Base-by-base conservation (phyloP, 2,888 invertebrate genomes). In the Kryphioiulus occultus region DNA sequence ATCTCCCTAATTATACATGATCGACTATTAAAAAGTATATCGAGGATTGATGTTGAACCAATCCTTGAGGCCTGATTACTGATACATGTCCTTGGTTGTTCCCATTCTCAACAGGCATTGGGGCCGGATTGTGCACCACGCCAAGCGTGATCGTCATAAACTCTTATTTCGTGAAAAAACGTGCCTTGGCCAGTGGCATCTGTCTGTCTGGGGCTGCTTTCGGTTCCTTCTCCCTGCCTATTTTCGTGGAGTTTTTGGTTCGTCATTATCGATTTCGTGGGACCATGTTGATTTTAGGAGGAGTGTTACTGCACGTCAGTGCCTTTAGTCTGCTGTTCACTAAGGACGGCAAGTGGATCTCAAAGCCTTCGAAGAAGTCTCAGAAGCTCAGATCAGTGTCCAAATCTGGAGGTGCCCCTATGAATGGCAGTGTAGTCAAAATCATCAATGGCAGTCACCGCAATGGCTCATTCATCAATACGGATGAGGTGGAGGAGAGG, bases 301-400 rank as follows among this genome's bases (percentile, higher is more conserved):
- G 94, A 0, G 95, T 95, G 19, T 95, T 95, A 95, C 92, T 95
- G 0, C 95, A 95, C 90, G 95, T 95, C 2, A 95, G 95, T 89
- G 94, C 95, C 4, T 94, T 95, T 3, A 95, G 95, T 0, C 94
- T 95, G 0, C 92, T 95, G 0, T 88, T 59, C 68, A 86, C 86
- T 42, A 86, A 53, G 39, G 86, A 88, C 17, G 88, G 88, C 26
- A 88, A 68, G 30, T 78, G 87, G 86, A 19, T 44, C 44, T 35
- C 17, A n/a, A 88, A 88, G 32, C 15, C 59, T 9, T 68, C 86
- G 19, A 85, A 86, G 44, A 88, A 88, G 47, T 39, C 42, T 17
- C n/a, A 39, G 19, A 85, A 85, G 15, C 12, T 22, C 12, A 39
- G 19, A 26, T 39, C 22, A 0, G 39, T 15, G n/a, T 39, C 85